phyloP scores from a whole-genome alignment of 2,888 invertebrate genomes.

The Alentia gelatinosa region DNA sequence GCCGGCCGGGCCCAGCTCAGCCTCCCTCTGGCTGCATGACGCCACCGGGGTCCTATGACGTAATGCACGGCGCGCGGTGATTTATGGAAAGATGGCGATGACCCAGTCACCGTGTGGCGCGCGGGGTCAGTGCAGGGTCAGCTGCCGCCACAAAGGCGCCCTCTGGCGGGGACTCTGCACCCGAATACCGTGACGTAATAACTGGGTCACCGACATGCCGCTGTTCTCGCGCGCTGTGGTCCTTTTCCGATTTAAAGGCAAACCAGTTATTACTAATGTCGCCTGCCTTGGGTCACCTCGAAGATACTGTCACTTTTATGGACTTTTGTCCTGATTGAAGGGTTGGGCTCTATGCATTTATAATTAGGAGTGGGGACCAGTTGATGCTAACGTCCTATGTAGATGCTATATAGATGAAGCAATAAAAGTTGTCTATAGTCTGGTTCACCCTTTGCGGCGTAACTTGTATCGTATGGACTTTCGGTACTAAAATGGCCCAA shows the following conservation, averaged over 20 bases:
- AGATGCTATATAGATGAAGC: too few species aligned
- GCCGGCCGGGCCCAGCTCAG: background rate
- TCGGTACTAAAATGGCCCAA: background rate
- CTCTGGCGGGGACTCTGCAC: background rate
- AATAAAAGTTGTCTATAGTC: too few species aligned
- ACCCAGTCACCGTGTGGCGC: constrained; percentile 27
- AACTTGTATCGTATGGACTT: too few species aligned
- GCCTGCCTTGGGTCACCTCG: background rate
- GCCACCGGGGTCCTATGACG: background rate
- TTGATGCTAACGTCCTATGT: background rate
- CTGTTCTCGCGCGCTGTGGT: background rate
- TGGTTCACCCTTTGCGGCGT: too few species aligned
- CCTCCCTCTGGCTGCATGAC: background rate
- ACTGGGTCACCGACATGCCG: background rate
- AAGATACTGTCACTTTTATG: background rate
- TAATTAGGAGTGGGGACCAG: background rate
- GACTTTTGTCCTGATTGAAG: background rate
- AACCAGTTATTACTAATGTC: background rate
- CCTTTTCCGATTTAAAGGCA: background rate
- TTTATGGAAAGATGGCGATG: constrained; percentile 47
- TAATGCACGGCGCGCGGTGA: constrained; percentile 16
- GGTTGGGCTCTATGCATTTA: background rate
- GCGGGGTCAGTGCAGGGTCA: constrained; percentile 28
- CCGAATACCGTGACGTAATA: constrained; percentile 8
- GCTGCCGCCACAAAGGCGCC: background rate